phyloP scores from a whole-genome alignment of 1,140 invertebrate genomes.

The Drosophila kanapiae region DNA sequence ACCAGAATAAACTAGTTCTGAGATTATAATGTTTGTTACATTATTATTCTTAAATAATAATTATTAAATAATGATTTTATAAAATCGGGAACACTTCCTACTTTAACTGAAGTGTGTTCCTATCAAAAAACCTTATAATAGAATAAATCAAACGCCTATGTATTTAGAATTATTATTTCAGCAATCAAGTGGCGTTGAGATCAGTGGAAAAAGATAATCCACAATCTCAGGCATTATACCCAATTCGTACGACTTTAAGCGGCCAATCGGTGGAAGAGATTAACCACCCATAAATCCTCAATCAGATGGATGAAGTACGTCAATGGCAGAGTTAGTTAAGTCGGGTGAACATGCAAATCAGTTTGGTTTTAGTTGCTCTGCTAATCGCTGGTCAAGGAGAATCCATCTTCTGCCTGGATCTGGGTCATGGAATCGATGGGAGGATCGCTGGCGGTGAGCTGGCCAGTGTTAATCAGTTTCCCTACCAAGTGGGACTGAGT shows the following conservation, averaged over 20 bases:
- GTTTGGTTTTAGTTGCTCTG: conserved; percentile 10
- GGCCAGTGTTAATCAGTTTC: conserved; percentile 64
- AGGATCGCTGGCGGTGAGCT: conserved; percentile 68
- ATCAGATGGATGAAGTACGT: conserved; percentile 10
- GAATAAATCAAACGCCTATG: conserved; percentile 34
- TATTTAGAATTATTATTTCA: conserved; percentile 36
- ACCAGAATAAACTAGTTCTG: no score
- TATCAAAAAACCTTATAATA: conserved; percentile 13
- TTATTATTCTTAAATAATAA: neutral
- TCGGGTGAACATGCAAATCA: conserved; percentile 39
- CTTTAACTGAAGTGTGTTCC: neutral
- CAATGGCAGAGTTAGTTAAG: conserved; percentile 19
- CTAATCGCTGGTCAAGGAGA: conserved; percentile 1
- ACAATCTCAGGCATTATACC: conserved; percentile 32
- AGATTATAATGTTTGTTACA: no score
- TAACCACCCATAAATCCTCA: conserved; percentile 37
- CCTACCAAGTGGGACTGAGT: conserved; percentile 71
- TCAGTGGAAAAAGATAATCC: conserved; percentile 20
- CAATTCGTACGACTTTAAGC: conserved; percentile 24
- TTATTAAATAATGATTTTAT: neutral
- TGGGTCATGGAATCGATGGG: conserved; percentile 41
- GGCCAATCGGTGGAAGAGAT: conserved; percentile 15
- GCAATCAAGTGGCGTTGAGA: conserved; percentile 53
- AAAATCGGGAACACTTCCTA: neutral
- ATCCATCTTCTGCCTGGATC: conserved; percentile 2